phyloP scores from a whole-genome alignment of 2,888 invertebrate species.

The Ariolimax columbianus region DNA sequence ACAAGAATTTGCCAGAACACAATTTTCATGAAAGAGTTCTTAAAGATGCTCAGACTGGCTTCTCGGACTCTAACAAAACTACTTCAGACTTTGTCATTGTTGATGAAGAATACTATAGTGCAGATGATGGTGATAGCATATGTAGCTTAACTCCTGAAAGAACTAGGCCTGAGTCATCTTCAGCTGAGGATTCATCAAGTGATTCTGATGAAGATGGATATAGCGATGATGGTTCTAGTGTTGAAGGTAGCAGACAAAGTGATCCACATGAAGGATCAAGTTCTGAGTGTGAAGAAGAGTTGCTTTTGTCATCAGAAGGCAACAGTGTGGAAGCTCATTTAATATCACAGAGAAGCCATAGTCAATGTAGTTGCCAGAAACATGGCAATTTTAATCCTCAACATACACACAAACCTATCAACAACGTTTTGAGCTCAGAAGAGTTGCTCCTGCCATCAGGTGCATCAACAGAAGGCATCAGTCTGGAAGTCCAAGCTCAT shows the following conservation, averaged over 20 bases:
- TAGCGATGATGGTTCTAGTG: not conserved
- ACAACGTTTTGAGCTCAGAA: not conserved
- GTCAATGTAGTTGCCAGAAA: not conserved
- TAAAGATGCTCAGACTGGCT: conserved; percentile 17
- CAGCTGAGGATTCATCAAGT: conserved; percentile 43
- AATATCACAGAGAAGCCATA: no score
- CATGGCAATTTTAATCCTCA: conserved; percentile 34
- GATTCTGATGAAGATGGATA: not conserved
- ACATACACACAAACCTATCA: not conserved
- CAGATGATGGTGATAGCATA: conserved; percentile 37
- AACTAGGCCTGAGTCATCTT: conserved; percentile 46
- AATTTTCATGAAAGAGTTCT: conserved; percentile 42
- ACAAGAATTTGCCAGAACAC: conserved; percentile 31
- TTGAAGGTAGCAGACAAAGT: not conserved
- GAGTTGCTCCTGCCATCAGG: no score
- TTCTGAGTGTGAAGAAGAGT: not conserved
- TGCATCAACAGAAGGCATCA: no score
- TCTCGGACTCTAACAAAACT: not conserved
- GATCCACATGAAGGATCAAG: not conserved
- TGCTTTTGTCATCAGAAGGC: no score
- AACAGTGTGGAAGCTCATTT: not conserved
- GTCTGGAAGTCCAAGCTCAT: no score
- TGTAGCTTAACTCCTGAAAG: conserved; percentile 46
- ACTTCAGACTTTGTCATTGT: not conserved
- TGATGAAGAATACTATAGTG: conserved; percentile 42